Evolutionary conservation across 2,888 invertebrate species (phyloP).

Genomic region (Sinodicranocentrus sp.): DNA sequence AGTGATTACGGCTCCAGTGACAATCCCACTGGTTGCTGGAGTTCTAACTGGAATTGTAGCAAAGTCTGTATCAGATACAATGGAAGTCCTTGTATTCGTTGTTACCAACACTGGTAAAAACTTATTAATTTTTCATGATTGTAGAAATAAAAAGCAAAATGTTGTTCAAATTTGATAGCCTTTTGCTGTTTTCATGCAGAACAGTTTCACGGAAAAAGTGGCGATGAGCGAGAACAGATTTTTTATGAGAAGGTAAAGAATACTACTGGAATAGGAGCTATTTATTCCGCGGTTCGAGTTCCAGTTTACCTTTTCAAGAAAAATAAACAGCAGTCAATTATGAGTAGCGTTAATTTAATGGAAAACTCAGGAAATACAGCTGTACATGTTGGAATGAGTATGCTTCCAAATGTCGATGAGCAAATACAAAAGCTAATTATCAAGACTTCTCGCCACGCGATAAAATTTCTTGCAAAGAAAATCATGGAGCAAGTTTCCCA

Average conservation of each 20-base stretch:
- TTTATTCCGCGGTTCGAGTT: slow-evolving; percentile 61
- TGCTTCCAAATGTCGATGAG: slow-evolving; percentile 41
- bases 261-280: slow-evolving; percentile 51
- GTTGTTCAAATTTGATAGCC: not conserved
- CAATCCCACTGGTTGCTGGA: slow-evolving; percentile 61
- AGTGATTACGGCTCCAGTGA: slow-evolving; percentile 48
- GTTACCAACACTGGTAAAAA: slow-evolving; percentile 47
- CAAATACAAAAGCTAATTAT: slow-evolving; percentile 40
- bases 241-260: slow-evolving; percentile 64
- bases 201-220: slow-evolving; percentile 25
- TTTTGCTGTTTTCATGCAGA: slow-evolving; percentile 17
- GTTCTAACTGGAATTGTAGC: slow-evolving; percentile 56
- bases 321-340: slow-evolving; percentile 47
- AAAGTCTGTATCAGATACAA: slow-evolving; percentile 50
- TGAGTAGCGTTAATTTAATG: slow-evolving; percentile 46
- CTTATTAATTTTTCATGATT: too few relatives aligned
- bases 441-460: slow-evolving; percentile 30
- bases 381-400: slow-evolving; percentile 37
- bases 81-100: slow-evolving; percentile 52
- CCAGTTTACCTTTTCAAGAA: slow-evolving; percentile 63
- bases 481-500: slow-evolving; percentile 30
- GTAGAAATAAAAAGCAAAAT: too few relatives aligned
- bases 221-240: slow-evolving; percentile 48
- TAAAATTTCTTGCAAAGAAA: slow-evolving; percentile 44
- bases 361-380: slow-evolving; percentile 40